Conservation (phyloP, 2,113 vertebrate species). For the Nipponia nippon region DNA sequence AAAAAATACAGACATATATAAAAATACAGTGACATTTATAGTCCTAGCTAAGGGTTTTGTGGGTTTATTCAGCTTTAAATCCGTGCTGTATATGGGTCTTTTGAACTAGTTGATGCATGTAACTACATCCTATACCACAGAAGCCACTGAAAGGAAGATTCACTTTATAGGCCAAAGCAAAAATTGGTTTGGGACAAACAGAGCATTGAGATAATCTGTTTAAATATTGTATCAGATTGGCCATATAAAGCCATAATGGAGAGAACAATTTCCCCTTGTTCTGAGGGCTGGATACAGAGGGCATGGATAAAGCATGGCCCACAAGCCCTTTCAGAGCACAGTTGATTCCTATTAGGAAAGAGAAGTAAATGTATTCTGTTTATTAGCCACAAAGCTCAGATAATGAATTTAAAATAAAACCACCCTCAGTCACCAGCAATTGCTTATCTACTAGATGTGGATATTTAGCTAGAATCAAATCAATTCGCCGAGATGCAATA, state of each 20-base stretch:
- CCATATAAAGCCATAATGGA: conserved; percentile 35
- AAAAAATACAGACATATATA: conserved; percentile 18
- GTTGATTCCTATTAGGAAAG: conserved; percentile 24
- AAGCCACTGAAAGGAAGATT: conserved; percentile 44
- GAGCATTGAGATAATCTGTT: conserved; percentile 48
- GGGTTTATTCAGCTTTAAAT: conserved; percentile 61
- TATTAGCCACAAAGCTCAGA: conserved; percentile 45
- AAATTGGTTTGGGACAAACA: conserved; percentile 52
- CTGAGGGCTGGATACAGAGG: background rate
- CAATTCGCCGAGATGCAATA: background rate
- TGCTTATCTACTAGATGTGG: background rate
- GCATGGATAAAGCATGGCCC: background rate
- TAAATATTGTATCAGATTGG: conserved; percentile 55
- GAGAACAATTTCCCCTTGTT: conserved; percentile 18
- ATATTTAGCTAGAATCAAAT: conserved; percentile 33
- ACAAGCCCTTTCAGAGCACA: background rate
- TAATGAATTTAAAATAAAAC: conserved; percentile 55
- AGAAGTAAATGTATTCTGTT: conserved; percentile 46
- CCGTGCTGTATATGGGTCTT: conserved; percentile 39
- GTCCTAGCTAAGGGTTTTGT: conserved; percentile 45
- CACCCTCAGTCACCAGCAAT: background rate
- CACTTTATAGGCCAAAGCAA: conserved; percentile 43
- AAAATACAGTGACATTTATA: conserved; percentile 60
- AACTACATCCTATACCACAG: conserved; percentile 57
- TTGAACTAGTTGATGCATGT: conserved; percentile 59